Evolutionary conservation across 2,888 invertebrate species (phyloP).

Genomic region (Neoitamus cyanurus): DNA sequence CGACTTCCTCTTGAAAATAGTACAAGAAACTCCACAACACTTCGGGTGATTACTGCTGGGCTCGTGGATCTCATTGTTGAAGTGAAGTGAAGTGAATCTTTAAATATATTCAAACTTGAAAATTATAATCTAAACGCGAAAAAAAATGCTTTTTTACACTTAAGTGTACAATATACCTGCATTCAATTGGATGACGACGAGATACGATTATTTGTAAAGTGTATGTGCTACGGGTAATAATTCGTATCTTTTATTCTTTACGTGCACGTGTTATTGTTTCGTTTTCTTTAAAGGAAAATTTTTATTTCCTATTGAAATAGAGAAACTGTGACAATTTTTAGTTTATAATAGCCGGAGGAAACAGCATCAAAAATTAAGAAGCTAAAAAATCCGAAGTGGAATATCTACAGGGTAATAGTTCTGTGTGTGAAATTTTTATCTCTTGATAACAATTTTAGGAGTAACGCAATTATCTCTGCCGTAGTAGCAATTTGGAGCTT

Average conservation of each 20-base stretch:
- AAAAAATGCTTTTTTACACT: not conserved
- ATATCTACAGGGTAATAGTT: no score
- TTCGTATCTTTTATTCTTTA: not conserved
- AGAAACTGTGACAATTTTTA: no score
- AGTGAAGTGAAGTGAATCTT: not conserved
- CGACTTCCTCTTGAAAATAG: not conserved
- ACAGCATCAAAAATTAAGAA: no score
- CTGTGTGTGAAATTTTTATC: no score
- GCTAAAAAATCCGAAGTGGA: no score
- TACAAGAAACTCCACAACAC: not conserved
- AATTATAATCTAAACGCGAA: not conserved
- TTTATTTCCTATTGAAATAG: no score
- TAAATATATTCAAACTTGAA: not conserved
- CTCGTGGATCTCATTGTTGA: not conserved
- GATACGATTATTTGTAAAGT: not conserved
- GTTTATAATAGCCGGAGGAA: no score
- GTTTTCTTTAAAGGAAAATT: no score
- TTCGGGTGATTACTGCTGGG: not conserved
- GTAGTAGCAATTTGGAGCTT: not conserved
- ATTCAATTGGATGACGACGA: not conserved
- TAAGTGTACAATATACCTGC: not conserved
- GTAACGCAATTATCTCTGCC: not conserved
- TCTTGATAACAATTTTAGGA: not conserved
- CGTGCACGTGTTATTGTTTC: not conserved
- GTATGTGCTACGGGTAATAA: not conserved